Base-by-base conservation (phyloP, 2,888 invertebrate genomes). In the Drosophila nigricruria region DNA sequence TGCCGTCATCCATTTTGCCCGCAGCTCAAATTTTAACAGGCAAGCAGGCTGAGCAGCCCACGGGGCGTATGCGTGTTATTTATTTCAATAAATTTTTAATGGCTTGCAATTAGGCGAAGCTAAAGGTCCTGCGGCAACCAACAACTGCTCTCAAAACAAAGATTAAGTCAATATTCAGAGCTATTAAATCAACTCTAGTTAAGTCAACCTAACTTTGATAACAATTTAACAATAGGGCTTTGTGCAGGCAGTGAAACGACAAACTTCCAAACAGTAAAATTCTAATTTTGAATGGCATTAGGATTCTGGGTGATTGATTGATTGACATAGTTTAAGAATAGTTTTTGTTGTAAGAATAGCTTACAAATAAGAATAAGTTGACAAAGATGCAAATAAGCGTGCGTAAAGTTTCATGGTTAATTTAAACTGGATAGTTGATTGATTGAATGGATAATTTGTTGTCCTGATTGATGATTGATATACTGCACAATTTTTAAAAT, bases 31-130 rank as follows among this genome's bases (percentile, higher is more conserved):
- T 63, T 61, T 42, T 54, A 50, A 40, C 30, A 60, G 43, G 42
- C 32, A n/a, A n/a, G n/a, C 38, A 18, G 20, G 18, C 40, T 3
- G 25, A 5, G n/a, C 9, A 20, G 42, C 30, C 63, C 56, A 67
- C 45, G 23, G 57, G 73, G 63, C 60, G 65, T 68, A 65, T 77
- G 64, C 70, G 50, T 73, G 74, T 74, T 77, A 86, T 84, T 84
- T 72, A 74, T 88, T 67, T 83, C 69, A 67, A 81, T 84, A 66
- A 53, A 88, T 72, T 74, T 77, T 79, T 77, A 86, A 84, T 83
- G 81, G 45, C 54, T 12, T 54, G 42, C 84, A 81, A 86, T 84
- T 88, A 84, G 71, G 63, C 59, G 23, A 30, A 63, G 68, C 71
- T 30, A 30, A 50, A 54, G 62, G 64, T 49, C 50, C 32, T 30